phyloP scores from a whole-genome alignment of 2,888 invertebrate genomes.

The Gymnosoma rotundatum region DNA sequence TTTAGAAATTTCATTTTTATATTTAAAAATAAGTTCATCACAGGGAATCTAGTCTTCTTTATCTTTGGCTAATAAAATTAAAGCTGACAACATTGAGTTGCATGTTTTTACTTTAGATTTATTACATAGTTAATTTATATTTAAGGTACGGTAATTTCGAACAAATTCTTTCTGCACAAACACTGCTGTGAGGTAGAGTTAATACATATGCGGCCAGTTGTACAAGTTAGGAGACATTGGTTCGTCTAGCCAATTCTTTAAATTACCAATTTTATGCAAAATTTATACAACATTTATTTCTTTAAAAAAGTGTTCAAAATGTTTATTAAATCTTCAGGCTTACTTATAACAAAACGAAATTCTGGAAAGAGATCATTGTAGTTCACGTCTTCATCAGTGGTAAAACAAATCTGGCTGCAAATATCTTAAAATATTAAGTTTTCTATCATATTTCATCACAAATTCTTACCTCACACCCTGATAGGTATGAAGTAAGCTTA shows the following conservation, averaged over 20 bases:
- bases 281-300: slow-evolving; percentile 19
- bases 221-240: too few species aligned
- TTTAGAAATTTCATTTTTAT: slow-evolving; percentile 6
- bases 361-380: slow-evolving; percentile 15
- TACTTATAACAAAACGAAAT: too few species aligned
- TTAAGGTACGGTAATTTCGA: not conserved
- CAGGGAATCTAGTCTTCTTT: slow-evolving; percentile 11
- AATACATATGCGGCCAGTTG: too few species aligned
- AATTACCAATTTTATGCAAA: slow-evolving; percentile 31
- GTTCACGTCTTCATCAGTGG: too few species aligned
- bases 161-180: slow-evolving; percentile 2
- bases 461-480: too few species aligned
- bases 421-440: too few species aligned
- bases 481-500: too few species aligned
- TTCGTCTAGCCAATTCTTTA: too few species aligned
- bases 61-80: too few species aligned
- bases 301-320: slow-evolving; percentile 21
- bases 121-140: too few species aligned
- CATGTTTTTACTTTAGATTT: slow-evolving; percentile 3
- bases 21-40: slow-evolving; percentile 6
- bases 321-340: slow-evolving; percentile 26
- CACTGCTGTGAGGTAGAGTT: slow-evolving; percentile 6
- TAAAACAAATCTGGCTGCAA: slow-evolving; percentile 7
- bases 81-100: slow-evolving; percentile 20
- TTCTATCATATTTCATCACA: slow-evolving; percentile 21